Evolutionary conservation across 2,888 invertebrate species (phyloP), one percentile per base, ranked within the genome.

Genomic region (Cephus pulcher): DNA sequence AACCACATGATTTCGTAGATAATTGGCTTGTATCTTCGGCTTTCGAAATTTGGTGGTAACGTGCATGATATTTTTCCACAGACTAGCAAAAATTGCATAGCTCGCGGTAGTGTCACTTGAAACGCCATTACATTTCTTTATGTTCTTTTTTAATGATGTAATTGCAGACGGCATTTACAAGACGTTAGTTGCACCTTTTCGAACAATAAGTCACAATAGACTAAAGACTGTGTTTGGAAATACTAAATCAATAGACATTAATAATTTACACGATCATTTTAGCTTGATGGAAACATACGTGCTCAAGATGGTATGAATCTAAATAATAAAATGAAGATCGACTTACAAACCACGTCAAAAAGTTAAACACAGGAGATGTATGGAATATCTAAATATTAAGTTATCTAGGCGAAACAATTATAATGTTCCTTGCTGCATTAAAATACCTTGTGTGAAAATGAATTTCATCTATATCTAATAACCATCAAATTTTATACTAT

Each of bases 41-140:
- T 75, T 33, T 73, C 75, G 1, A 69, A 34, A 76, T 85, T 78
- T 0, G 80, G 79, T 23, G 88, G 88, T 87, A 88, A 88, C 23
- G 86, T 86, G 3, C 83, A 82, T 2, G 82, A 84, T 1, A 87
- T 71, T 76, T 75, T 83, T 40, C 87, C 88, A n/a, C 81, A 82
- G 35, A 80, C 69, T 78, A 78, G 73, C n/a, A 82, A 74, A 32
- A 82, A 40, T 33, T 74, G 56, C 71, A 84, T 81, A 30, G 80
- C 77, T 11, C 23, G 30, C 23, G 12, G 30, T 2, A 34, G 71
- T 3, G 11, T 71, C 34, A 71, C 56, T 23, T 56, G 56, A 23
- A 56, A 56, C 2, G 2, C 23, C 56, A 56, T 40, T 40, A 23
- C 40, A 40, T 15, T 40, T 23, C 6, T 15, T 56, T 23, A 56